Evolutionary conservation across 2,113 vertebrate species (phyloP).

Genomic region (Calonectris borealis): DNA sequence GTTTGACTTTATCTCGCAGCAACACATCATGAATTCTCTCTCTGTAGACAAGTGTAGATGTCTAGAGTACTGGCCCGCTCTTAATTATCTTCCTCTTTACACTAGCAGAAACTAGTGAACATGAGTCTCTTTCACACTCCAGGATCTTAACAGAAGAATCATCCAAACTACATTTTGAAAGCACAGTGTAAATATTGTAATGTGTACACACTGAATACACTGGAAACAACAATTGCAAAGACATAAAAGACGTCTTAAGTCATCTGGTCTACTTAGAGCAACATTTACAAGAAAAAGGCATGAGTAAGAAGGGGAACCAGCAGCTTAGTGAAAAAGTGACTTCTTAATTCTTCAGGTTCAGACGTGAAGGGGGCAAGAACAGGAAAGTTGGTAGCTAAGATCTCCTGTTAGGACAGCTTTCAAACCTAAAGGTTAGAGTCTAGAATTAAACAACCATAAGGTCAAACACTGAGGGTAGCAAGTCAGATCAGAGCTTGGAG

Average conservation of each 20-base stretch:
- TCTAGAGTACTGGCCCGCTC: neutral
- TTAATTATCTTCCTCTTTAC: neutral
- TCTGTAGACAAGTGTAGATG: neutral
- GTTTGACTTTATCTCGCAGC: neutral
- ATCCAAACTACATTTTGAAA: neutral
- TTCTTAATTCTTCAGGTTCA: neutral
- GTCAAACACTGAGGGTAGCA: neutral
- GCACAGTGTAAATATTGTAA: neutral
- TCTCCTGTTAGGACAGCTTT: neutral
- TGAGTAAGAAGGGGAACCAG: neutral
- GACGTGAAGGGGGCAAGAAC: neutral
- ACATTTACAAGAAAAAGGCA: neutral
- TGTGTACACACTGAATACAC: neutral
- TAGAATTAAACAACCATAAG: neutral
- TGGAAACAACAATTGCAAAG: neutral
- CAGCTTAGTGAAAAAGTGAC: neutral
- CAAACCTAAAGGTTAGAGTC: neutral
- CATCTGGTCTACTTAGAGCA: neutral
- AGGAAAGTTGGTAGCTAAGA: neutral
- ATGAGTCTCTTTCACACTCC: neutral
- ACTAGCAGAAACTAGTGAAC: neutral
- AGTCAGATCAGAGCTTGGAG: neutral
- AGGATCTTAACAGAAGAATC: neutral
- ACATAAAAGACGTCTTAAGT: neutral
- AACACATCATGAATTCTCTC: neutral